A percentile compares a stretch with the other conserved stretches of the same genome.
phyloP scores from a whole-genome alignment of 2,113 vertebrate species.

The Poeciliopsis retropinna region DNA sequence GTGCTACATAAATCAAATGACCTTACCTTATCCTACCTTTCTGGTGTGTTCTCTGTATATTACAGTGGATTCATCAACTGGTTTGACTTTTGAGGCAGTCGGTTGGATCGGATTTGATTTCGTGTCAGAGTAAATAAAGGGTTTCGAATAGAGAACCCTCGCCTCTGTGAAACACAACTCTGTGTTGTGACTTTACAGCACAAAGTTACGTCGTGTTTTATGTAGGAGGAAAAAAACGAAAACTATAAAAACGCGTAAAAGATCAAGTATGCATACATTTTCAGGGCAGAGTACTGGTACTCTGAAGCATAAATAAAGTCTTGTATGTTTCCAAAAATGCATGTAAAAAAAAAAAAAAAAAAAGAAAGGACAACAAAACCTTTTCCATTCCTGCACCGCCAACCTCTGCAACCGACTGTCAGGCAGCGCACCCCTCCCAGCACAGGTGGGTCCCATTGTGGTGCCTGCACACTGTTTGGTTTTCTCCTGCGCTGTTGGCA shows the following conservation, averaged over 20 bases:
- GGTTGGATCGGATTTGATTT: not conserved
- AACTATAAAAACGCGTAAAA: not conserved
- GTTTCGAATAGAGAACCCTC: too few species aligned
- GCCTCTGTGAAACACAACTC: too few species aligned
- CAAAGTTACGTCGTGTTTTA: too few species aligned
- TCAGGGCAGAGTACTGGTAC: too few species aligned
- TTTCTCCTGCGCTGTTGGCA: constrained; percentile 70
- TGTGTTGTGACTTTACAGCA: too few species aligned
- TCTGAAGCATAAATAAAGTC: constrained; percentile 16
- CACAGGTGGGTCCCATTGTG: constrained; percentile 69
- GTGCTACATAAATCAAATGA: too few species aligned
- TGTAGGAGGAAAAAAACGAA: too few species aligned
- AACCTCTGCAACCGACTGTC: constrained; percentile 39
- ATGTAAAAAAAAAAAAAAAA: constrained; percentile 2
- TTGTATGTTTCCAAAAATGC: constrained; percentile 36
- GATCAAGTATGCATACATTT: not conserved
- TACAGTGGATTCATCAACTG: not conserved
- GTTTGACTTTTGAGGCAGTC: not conserved
- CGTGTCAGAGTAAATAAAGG: too few species aligned
- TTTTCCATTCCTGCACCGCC: constrained; percentile 43
- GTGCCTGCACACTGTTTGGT: constrained; percentile 41
- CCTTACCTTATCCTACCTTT: too few species aligned
- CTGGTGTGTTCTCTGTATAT: too few species aligned
- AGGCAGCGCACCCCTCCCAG: constrained; percentile 48
- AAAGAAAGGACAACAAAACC: constrained; percentile 25